These are phyloP conservation scores for Microcebus griseorufus DNA, from an alignment of 2,113 vertebrate genomes.

Conservation along the genomic window DNA sequence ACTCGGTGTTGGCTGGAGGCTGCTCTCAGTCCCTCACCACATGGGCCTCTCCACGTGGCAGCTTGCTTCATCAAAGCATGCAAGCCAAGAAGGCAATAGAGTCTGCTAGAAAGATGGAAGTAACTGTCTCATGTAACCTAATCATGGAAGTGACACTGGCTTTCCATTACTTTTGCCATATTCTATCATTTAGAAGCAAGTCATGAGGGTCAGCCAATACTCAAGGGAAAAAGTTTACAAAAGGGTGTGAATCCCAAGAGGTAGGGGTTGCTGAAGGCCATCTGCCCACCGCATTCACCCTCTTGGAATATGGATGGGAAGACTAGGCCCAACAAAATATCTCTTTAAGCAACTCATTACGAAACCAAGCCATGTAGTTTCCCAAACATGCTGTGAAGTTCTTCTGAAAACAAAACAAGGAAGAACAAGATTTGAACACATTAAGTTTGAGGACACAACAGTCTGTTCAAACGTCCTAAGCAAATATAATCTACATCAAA, in stretches of 20 bases:
- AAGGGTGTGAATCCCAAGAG: background rate
- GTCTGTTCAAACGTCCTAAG: background rate
- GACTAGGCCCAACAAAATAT: background rate
- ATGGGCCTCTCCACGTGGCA: background rate
- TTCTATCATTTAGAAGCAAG: background rate
- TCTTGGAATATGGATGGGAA: slow-evolving; percentile 18
- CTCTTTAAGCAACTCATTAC: slow-evolving; percentile 7
- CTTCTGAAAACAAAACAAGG: slow-evolving; percentile 34
- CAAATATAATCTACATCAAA: background rate
- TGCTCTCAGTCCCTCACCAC: background rate
- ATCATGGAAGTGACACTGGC: background rate
- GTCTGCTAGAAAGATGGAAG: background rate
- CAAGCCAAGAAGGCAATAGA: background rate
- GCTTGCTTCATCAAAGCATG: slow-evolving; percentile 9
- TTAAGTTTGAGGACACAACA: slow-evolving; percentile 4
- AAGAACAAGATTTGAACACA: background rate
- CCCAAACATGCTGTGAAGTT: background rate
- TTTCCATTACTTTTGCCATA: background rate
- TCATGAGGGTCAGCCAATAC: background rate
- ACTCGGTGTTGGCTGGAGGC: background rate
- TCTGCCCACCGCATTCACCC: background rate
- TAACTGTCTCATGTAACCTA: background rate
- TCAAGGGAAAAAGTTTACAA: background rate
- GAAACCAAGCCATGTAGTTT: slow-evolving; percentile 11
- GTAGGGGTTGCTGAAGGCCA: background rate